Conservation (phyloP, 2,888 invertebrate species). For the Pachymerium ferrugineum region DNA sequence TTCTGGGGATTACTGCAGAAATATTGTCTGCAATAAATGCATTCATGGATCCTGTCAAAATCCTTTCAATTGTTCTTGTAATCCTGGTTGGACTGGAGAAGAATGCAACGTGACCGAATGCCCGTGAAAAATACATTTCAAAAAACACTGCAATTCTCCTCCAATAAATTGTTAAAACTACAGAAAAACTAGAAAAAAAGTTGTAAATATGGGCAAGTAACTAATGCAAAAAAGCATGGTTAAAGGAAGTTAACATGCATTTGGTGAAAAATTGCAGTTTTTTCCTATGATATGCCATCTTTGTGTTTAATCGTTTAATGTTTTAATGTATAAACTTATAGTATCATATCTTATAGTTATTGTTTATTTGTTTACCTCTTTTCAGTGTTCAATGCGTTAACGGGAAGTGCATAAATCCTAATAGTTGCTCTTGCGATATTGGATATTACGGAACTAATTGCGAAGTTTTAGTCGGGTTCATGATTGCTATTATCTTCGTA, state of each 20-base stretch:
- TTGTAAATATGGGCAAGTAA: too few relatives aligned
- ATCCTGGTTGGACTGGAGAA: not conserved
- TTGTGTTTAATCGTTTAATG: too few relatives aligned
- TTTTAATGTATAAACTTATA: too few relatives aligned
- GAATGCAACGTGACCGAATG: not conserved
- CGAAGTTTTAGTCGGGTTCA: not conserved
- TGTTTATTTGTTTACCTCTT: not conserved
- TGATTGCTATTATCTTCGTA: not conserved
- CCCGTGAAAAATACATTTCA: too few relatives aligned
- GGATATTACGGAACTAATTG: not conserved
- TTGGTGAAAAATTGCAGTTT: too few relatives aligned
- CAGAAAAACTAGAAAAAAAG: too few relatives aligned
- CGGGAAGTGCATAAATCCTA: not conserved
- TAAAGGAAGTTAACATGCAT: too few relatives aligned
- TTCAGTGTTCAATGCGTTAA: not conserved
- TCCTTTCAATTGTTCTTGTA: not conserved
- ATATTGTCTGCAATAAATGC: not conserved
- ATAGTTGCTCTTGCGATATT: not conserved
- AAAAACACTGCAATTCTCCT: too few relatives aligned
- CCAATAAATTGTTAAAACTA: too few relatives aligned
- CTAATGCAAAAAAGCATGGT: too few relatives aligned
- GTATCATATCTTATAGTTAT: not conserved
- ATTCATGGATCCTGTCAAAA: not conserved
- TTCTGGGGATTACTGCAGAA: not conserved
- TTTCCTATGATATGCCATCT: too few relatives aligned